phyloP scores from a whole-genome alignment of 2,797 vertebrate species.

The Micromesistius poutassou region DNA sequence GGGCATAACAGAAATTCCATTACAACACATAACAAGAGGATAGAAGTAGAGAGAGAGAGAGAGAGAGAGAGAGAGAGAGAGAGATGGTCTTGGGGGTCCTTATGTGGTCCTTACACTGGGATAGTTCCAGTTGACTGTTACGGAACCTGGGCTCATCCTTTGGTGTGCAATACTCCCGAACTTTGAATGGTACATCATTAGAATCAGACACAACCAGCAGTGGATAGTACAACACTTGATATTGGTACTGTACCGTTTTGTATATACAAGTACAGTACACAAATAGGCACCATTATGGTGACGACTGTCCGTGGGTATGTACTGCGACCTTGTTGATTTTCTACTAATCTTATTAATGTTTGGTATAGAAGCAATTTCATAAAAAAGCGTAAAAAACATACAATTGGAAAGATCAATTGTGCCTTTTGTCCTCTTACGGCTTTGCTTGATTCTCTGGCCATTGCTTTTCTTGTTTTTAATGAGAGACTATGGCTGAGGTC shows the following conservation, averaged over 20 bases:
- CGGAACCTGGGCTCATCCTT: not conserved
- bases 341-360: slow-evolving; percentile 40
- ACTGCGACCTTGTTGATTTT: slow-evolving; percentile 42
- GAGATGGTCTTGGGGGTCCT: not conserved
- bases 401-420: slow-evolving; percentile 11
- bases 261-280: not conserved
- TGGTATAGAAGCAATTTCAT: slow-evolving; percentile 49
- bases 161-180: too few species aligned
- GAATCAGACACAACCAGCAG: not conserved
- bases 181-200: too few species aligned
- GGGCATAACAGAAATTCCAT: slow-evolving; percentile 53
- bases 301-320: not conserved
- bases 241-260: too few species aligned
- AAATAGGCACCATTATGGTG: slow-evolving; percentile 19
- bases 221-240: not conserved
- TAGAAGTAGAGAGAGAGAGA: slow-evolving; percentile 12
- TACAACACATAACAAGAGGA: slow-evolving; percentile 42
- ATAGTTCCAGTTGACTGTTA: not conserved
- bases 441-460: slow-evolving; percentile 41
- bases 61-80: not conserved
- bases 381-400: slow-evolving; percentile 17
- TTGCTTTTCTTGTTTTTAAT: slow-evolving; percentile 32
- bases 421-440: slow-evolving; percentile 23
- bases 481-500: slow-evolving; percentile 56
- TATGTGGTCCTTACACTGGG: not conserved